Evolutionary conservation across 2,113 vertebrate genomes (phyloP), one percentile per base, ranked within the genome.

Genomic region (Xenus cinereus): DNA sequence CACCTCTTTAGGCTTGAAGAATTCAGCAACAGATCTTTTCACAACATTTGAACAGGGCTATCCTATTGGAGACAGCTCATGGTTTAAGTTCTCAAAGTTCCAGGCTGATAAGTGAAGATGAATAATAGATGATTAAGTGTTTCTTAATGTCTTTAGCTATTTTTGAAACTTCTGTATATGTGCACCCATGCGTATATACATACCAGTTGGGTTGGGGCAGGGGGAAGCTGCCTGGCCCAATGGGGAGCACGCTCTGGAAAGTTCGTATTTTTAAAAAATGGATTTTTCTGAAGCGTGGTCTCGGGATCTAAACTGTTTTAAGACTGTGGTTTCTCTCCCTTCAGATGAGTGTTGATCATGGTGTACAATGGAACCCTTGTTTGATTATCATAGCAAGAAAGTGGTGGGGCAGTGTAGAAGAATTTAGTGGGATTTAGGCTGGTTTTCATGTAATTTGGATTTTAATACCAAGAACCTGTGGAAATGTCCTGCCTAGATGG

Each of bases 71-170:
- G 32, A 68, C 45, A 51, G 24, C 94, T 51, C 80, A 19, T 78
- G 23, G 60, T 90, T 85, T 66, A 77, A 85, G 37, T 46, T 67
- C 50, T 95, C 41, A 20, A 67, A 92, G 27, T 84, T 84, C 41
- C 77, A 74, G 72, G 33, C 50, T 94, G 77, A 86, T 79, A 79
- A 62, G 48, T 59, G 73, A 79, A 90, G 80, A 81, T 66, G 41
- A 96, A 63, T 95, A 63, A 81, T 56, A 87, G 77, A 81, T n/a
- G 20, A 53, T 93, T 94, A 87, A 81, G 46, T 88, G 9, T 90
- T 75, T 91, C n/a, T 93, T 96, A 77, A 71, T 63, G 32, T 54
- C 68, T 93, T 54, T 15, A 83, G 45, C 45, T 90, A n/a, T 60
- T 83, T 91, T 73, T 89, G 66, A 91, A 54, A 26, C 59, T 35